Evolutionary conservation across 2,113 vertebrate genomes (phyloP).

Genomic region (Pterocles orientalis): DNA sequence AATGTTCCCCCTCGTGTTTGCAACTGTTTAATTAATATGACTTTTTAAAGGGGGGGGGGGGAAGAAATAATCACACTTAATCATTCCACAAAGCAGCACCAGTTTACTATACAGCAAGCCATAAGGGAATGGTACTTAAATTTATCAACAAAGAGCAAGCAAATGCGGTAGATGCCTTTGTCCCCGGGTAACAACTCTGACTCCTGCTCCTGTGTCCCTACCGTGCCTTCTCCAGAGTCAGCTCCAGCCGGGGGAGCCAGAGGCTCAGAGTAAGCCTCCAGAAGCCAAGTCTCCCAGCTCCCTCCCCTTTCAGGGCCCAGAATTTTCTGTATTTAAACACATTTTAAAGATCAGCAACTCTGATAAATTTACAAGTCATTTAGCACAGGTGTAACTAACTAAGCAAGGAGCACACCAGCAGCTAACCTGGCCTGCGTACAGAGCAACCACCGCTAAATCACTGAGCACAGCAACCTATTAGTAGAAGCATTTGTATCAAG

Average conservation of each 20-base stretch:
- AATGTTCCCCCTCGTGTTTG: accelerated
- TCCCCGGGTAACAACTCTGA: background rate
- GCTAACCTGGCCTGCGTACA: background rate
- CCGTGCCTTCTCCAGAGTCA: accelerated
- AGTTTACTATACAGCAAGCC: background rate
- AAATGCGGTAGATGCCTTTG: background rate
- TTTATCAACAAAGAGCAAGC: background rate
- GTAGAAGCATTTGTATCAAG: background rate
- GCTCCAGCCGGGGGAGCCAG: slow-evolving; percentile 29
- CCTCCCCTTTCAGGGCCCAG: background rate
- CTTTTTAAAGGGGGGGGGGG: background rate
- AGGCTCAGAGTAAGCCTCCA: background rate
- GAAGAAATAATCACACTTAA: background rate
- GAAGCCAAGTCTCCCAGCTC: background rate
- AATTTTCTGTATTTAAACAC: background rate
- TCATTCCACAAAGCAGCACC: background rate
- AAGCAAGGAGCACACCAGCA: background rate
- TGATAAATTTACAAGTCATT: background rate
- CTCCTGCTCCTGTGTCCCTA: background rate
- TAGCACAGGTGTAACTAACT: background rate
- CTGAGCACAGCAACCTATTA: background rate
- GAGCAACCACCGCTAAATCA: accelerated
- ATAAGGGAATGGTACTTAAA: background rate
- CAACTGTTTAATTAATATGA: background rate
- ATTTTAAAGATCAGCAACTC: background rate